Base-by-base conservation (phyloP, 2,888 invertebrate species). In the Bombylius major region DNA sequence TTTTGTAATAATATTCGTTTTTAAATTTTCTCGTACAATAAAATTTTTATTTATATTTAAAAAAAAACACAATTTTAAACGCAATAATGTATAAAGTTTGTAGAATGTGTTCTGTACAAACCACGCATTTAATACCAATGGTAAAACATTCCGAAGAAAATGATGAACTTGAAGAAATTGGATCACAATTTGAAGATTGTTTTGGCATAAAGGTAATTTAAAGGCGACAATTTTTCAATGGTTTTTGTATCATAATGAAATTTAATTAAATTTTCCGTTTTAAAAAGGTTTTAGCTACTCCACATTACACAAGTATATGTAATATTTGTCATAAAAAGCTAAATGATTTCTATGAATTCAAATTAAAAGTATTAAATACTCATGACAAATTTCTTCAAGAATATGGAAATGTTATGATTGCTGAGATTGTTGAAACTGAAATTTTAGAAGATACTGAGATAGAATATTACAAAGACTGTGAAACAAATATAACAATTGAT, bases 151-250 rank as follows among this genome's bases (percentile, higher is more conserved):
- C 34, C 8, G 33, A 42, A 0, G 33, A 33, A 1, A n/a, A n/a
- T 1, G 32, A 14, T 2, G n/a, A n/a, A 32, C 54, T 54, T 6
- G 49, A 54, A 33, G 14, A 44, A 3, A 49, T 44, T n/a, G 54
- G 54, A 4, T 48, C 39, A 44, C 44, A 54, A 33, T 54, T 54
- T 32, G 54, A 54, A n/a, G 48, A 54, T 32, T 54, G 54, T 31
- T 54, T 54, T 44, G 49, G 49, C n/a, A 7, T 54, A 13, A 49
- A 54, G 48, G 54, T 54, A 44, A 42, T 42, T 48, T 3, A 23
- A 23, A n/a, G n/a, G n/a, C n/a, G 23, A 23, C 23, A 23, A 23
- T 23, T 23, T 23, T 23, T 23, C 23, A 23, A 23, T 23, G 3
- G 1, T 9, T 31, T 48, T n/a, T n/a, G n/a, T n/a, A n/a, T n/a